Conservation (phyloP, 2,797 vertebrate species). For the Myoxocephalus aenaeus region DNA sequence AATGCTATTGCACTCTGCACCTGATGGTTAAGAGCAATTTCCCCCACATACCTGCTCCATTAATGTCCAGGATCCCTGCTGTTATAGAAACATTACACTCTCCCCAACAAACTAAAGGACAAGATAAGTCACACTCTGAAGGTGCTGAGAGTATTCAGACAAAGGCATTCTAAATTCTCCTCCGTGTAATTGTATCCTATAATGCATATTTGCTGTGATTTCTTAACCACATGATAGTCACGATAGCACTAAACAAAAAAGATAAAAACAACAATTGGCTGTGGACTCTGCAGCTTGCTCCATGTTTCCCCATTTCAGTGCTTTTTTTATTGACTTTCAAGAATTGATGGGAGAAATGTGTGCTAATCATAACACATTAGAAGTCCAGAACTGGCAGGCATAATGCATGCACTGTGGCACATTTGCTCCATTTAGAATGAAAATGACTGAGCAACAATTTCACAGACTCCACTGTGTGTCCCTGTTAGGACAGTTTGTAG, state of each 20-base stretch:
- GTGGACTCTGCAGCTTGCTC: conserved; percentile 9
- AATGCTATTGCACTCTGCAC: background rate
- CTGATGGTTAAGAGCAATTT: background rate
- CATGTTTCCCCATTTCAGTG: conserved; percentile 16
- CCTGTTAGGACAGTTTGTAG: conserved; percentile 18
- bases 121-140: background rate
- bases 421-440: conserved; percentile 26
- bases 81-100: conserved; percentile 9
- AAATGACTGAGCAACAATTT: conserved; percentile 14
- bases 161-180: background rate
- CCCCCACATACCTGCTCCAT: conserved; percentile 1
- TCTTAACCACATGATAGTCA: conserved; percentile 2
- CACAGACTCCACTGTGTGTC: conserved; percentile 3
- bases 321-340: conserved; percentile 21
- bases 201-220: background rate
- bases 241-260: background rate
- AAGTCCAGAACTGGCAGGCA: conserved; percentile 11
- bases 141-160: background rate
- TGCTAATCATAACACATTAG: conserved; percentile 26
- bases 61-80: conserved; percentile 13
- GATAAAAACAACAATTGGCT: background rate
- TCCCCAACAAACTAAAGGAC: conserved; percentile 13
- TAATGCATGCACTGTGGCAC: conserved; percentile 9
- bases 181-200: background rate
- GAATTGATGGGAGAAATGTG: conserved; percentile 32